Evolutionary conservation across 1,140 invertebrate species (phyloP).

Genomic region (Panonychus citri): DNA sequence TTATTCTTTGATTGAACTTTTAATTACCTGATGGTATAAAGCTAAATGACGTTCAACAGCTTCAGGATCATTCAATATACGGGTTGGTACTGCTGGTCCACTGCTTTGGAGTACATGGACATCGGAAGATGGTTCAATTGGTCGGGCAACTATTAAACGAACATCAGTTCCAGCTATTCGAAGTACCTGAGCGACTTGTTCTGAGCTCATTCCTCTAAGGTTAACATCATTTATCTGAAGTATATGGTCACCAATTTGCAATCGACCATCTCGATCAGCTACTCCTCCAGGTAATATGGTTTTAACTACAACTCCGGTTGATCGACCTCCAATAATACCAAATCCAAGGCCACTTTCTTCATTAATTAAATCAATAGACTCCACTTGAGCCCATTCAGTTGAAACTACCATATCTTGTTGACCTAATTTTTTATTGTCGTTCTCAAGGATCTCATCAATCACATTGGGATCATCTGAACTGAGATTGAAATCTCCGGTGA

Average conservation of each 20-base stretch:
- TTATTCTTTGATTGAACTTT: not conserved
- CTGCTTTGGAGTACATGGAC: conserved; percentile 41
- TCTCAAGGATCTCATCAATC: too few species aligned
- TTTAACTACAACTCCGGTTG: conserved; percentile 89
- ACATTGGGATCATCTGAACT: too few species aligned
- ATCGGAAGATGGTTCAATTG: conserved; percentile 44
- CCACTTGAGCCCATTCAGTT: conserved; percentile 85
- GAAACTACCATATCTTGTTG: conserved; percentile 39
- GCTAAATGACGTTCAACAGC: conserved; percentile 54
- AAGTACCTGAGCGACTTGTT: conserved; percentile 74
- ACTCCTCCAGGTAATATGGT: conserved; percentile 74
- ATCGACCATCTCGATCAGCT: conserved; percentile 62
- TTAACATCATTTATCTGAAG: conserved; percentile 80
- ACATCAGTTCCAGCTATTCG: conserved; percentile 63
- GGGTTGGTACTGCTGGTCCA: conserved; percentile 56
- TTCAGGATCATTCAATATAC: conserved; percentile 55
- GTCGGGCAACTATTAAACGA: conserved; percentile 64
- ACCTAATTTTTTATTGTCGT: too few species aligned
- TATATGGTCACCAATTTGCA: conserved; percentile 78
- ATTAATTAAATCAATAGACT: conserved; percentile 80
- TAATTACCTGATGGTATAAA: conserved; percentile 22
- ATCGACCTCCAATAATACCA: conserved; percentile 77
- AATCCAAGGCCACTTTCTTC: conserved; percentile 87
- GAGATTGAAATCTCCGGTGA: too few species aligned
- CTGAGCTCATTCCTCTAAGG: conserved; percentile 66